Evolutionary conservation across 2,113 vertebrate genomes (phyloP).

Genomic region (Halcyon senegalensis): DNA sequence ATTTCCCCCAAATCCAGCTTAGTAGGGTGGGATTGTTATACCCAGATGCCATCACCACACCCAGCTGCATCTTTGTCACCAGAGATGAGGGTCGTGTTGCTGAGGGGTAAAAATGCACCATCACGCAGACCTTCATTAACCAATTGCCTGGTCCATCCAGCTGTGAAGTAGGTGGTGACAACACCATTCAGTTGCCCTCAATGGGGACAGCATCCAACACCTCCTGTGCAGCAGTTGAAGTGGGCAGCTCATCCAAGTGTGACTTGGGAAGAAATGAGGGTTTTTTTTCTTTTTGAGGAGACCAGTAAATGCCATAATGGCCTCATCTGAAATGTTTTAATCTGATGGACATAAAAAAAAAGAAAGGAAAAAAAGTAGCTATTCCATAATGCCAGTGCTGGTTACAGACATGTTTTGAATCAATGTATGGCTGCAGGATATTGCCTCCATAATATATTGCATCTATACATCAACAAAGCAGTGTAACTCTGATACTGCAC

Average conservation of each 20-base stretch:
- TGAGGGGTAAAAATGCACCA: too few species aligned
- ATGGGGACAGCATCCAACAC: background rate
- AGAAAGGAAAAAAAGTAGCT: background rate
- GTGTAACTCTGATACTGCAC: background rate
- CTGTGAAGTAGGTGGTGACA: background rate
- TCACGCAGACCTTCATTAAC: background rate
- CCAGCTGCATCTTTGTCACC: too few species aligned
- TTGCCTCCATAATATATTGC: background rate
- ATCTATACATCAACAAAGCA: background rate
- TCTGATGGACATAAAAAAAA: background rate
- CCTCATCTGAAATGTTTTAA: background rate
- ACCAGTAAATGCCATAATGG: background rate
- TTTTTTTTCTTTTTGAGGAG: background rate
- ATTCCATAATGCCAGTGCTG: background rate
- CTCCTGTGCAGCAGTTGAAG: background rate
- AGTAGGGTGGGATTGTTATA: too few species aligned
- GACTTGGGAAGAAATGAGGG: background rate
- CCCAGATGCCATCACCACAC: too few species aligned
- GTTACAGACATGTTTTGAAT: background rate
- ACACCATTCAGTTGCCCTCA: background rate
- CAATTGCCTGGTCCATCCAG: background rate
- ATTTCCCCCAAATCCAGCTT: too few species aligned
- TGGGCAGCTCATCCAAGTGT: fast-evolving
- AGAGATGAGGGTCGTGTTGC: too few species aligned
- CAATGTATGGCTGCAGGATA: background rate